Base-by-base conservation (phyloP, 1,140 invertebrate genomes). In the Eufriesea mexicana region DNA sequence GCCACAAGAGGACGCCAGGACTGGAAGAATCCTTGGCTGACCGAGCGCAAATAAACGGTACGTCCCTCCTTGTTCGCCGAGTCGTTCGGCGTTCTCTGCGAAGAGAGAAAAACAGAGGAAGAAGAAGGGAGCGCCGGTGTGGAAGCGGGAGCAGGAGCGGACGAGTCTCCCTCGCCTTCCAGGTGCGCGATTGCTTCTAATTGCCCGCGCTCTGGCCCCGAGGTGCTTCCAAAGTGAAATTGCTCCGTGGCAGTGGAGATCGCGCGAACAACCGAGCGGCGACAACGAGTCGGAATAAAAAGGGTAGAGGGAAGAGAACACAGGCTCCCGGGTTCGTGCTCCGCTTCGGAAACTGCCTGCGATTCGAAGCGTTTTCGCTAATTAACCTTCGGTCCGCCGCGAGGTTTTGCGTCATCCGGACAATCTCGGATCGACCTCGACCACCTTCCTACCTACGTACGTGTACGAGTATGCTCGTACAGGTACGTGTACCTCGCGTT, bases 151-250 rank as follows among this genome's bases (percentile, higher is more conserved):
- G 79, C 16, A 35, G 42, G 57, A 55, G 0, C 45, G 23, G 25
- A 59, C 55, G 84, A 75, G 84, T 89, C 85, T 85, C 86, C 72
- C 68, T 70, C 71, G 62, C 55, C 75, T 89, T 80, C 85, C 87
- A 81, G 90, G 67, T 88, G 86, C 84, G 81, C 86, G 87, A 91
- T 90, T 90, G 86, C 84, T 86, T 89, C 86, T 91, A 91, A 91
- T 90, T 91, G 84, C 83, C 84, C 64, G 64, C 66, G 62, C 57
- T 86, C 67, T 23, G 79, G 74, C 62, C 83, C 66, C 81, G 66
- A 79, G 70, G 71, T 78, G 64, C 77, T 78, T 61, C 88, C 83
- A 85, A 89, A 89, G 88, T 89, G 85, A 89, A 89, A 89, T 87
- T 89, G 79, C 88, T 67, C 51, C 42, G 42, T 42, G 62, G 35